A percentile compares a stretch with the other conserved stretches of the same genome.
phyloP scores from a whole-genome alignment of 2,113 vertebrate genomes.

The Loxodonta africana region DNA sequence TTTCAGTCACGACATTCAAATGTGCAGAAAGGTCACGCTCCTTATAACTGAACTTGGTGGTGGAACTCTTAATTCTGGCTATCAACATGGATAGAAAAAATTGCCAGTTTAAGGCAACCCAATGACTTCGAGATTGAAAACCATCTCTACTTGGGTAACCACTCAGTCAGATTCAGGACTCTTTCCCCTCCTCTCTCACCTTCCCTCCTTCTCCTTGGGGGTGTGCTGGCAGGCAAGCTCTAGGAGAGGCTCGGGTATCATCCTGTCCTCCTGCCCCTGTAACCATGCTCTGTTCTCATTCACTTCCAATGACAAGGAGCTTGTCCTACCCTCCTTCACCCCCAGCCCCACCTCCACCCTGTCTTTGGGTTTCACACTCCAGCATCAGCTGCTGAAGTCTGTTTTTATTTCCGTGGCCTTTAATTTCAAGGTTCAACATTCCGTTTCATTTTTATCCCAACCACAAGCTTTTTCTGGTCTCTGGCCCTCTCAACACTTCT shows the following conservation, averaged over 20 bases:
- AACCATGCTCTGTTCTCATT: neutral
- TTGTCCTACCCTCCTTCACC: neutral
- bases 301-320: neutral
- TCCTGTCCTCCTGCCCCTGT: neutral
- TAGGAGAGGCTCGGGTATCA: neutral
- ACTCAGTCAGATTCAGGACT: neutral
- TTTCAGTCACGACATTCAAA: neutral
- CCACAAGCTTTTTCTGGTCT: neutral
- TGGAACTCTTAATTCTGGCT: neutral
- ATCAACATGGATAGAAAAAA: neutral
- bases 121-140: neutral
- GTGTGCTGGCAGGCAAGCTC: neutral
- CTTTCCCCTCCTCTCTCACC: neutral
- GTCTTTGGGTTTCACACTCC: neutral
- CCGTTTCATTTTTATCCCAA: neutral
- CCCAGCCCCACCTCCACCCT: too few relatives aligned
- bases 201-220: neutral
- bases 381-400: neutral
- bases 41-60: neutral
- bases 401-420: neutral
- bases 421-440: neutral
- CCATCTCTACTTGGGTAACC: neutral
- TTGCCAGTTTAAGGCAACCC: neutral
- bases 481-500: neutral
- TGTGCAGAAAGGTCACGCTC: neutral